These are phyloP conservation scores for Drosophila pallidifrons DNA, from an alignment of 1,140 invertebrate genomes.

Conservation along the genomic window DNA sequence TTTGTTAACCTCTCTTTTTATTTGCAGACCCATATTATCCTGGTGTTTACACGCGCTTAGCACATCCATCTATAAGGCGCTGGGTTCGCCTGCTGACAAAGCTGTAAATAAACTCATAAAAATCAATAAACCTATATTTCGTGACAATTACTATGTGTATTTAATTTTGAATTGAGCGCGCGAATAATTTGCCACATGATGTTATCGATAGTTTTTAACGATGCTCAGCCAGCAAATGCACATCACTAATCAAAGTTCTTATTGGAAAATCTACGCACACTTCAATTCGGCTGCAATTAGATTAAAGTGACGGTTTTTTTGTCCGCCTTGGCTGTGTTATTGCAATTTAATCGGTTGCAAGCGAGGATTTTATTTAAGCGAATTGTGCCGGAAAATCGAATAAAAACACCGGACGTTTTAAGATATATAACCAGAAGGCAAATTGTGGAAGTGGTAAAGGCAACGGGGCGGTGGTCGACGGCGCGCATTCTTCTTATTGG, in stretches of 20 bases:
- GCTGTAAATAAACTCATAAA: slow-evolving; percentile 40
- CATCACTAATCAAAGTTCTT: slow-evolving; percentile 47
- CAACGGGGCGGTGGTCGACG: slow-evolving; percentile 45
- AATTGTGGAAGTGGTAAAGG: slow-evolving; percentile 52
- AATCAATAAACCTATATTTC: slow-evolving; percentile 24
- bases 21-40: slow-evolving; percentile 85
- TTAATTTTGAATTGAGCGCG: slow-evolving; percentile 33
- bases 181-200: not conserved
- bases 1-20: not conserved
- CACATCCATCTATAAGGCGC: slow-evolving; percentile 68
- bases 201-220: slow-evolving; percentile 36
- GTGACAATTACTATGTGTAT: not conserved
- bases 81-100: slow-evolving; percentile 78
- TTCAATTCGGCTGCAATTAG: slow-evolving; percentile 33
- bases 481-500: slow-evolving; percentile 60
- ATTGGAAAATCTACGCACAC: slow-evolving; percentile 55
- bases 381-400: not conserved
- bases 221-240: not conserved
- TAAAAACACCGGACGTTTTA: not conserved
- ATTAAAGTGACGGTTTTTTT: slow-evolving; percentile 30
- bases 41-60: slow-evolving; percentile 88
- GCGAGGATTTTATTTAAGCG: not conserved
- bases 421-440: not conserved
- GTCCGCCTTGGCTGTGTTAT: not conserved
- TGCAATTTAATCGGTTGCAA: not conserved